Conservation (phyloP, 2,113 vertebrate genomes). For the Micronycteris hirsuta region DNA sequence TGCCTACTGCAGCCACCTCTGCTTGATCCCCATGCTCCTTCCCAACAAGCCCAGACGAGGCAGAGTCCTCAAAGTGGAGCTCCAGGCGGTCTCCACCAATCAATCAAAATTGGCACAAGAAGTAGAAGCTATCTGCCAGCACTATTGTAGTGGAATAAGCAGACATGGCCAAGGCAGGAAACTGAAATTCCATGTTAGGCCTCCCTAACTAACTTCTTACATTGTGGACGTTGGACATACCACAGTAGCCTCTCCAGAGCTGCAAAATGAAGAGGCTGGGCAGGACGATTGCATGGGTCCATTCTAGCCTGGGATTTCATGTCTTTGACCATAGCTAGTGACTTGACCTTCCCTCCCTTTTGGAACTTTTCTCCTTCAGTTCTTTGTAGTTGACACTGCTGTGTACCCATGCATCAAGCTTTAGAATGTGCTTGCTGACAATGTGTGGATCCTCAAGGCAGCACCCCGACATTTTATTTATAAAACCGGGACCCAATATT, state of each 20-base stretch:
- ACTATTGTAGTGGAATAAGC: neutral
- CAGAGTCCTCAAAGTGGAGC: slow-evolving; percentile 54
- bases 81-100: slow-evolving; percentile 61
- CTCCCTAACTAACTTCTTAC: slow-evolving; percentile 31
- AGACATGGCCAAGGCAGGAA: slow-evolving; percentile 26
- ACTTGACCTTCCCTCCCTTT: slow-evolving; percentile 50
- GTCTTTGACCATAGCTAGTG: neutral
- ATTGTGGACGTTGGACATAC: slow-evolving; percentile 16
- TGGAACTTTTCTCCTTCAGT: slow-evolving; percentile 23
- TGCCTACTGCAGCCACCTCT: neutral
- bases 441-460: slow-evolving; percentile 77
- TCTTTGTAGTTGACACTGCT: slow-evolving; percentile 44
- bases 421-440: slow-evolving; percentile 55
- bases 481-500: slow-evolving; percentile 77
- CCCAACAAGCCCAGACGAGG: slow-evolving; percentile 61
- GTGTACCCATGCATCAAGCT: slow-evolving; percentile 29
- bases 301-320: neutral
- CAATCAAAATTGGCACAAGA: slow-evolving; percentile 67
- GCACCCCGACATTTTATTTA: slow-evolving; percentile 80
- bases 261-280: neutral
- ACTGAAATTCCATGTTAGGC: slow-evolving; percentile 18
- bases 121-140: slow-evolving; percentile 53
- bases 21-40: slow-evolving; percentile 31
- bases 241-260: neutral
- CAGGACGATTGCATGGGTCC: neutral